Base-by-base conservation (phyloP, 1,140 invertebrate genomes). In the Coelopa frigida region DNA sequence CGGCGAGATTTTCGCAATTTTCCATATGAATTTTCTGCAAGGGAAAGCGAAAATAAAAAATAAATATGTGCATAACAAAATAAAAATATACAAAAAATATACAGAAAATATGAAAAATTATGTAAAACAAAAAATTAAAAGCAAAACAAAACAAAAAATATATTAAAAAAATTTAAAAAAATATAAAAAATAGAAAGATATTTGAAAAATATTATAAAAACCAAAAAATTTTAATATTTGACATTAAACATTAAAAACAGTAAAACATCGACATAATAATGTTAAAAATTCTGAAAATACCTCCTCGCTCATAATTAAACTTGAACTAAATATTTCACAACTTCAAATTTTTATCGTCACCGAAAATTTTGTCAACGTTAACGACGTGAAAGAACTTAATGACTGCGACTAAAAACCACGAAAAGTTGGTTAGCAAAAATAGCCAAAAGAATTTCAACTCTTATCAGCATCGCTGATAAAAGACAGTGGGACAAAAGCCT, bases 1-100 rank as follows among this genome's bases (percentile, higher is more conserved):
- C 59, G 46, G 51, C 57, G 51, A 67, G 50, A 53, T 66, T 64
- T 38, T 52, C 48, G 47, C 59, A 66, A 53, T 63, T 63, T 29
- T 59, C 58, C 50, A 54, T 54, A 12, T 55, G 45, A 37, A 51
- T 45, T 48, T 60, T 59, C 49, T 53, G 58, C 55, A 53, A 53
- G 5, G 15, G 45, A 35, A 50, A 26, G 42, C 35, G 29, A 42
- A 37, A 21, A 11, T 12, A 31, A 7, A 38, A 31, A 20, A 18
- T 12, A 23, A 38, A n/a, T 20, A 15, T n/a, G 15, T 41, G 24
- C 40, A 15, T 33, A 23, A 18, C 33, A 35, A 36, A 15, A 17
- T 36, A 8, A n/a, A n/a, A n/a, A 22, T 20, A 3, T 39, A 18
- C 8, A 39, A 3, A 39, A 14, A 39, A 21, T 39, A 39, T 27